These are phyloP conservation scores for Rotaria macrura DNA, from an alignment of 2,888 invertebrate genomes.

Conservation along the genomic window DNA sequence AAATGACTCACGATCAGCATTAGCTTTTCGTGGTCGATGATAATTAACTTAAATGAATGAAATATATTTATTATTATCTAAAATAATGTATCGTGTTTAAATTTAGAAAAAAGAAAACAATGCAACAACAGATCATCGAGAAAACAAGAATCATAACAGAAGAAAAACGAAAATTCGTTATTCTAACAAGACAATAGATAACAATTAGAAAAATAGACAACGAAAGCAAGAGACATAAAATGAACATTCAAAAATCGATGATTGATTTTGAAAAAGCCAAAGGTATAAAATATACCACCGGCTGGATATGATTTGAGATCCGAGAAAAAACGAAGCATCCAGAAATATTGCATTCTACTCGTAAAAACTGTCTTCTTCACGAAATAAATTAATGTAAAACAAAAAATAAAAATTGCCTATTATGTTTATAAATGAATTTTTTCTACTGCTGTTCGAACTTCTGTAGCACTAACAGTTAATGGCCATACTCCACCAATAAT, in stretches of 20 bases:
- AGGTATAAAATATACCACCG: background rate
- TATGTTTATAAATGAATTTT: slow-evolving; percentile 2
- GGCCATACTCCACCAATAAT: slow-evolving; percentile 54
- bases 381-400: background rate
- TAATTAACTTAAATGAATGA: background rate
- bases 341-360: background rate
- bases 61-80: background rate
- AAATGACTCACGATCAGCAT: background rate
- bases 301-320: background rate
- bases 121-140: background rate
- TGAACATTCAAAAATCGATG: too few species aligned
- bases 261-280: too few species aligned
- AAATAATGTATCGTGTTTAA: background rate
- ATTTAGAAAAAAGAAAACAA: too few species aligned
- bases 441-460: slow-evolving; percentile 36
- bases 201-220: background rate
- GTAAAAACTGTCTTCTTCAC: background rate
- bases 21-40: background rate
- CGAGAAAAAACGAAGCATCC: background rate
- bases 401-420: background rate
- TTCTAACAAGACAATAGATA: background rate
- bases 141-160: background rate
- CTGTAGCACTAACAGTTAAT: slow-evolving; percentile 51
- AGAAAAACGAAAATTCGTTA: background rate
- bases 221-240: background rate